phyloP scores from a whole-genome alignment of 2,888 invertebrate species.

The Lasioglossum calceatum region DNA sequence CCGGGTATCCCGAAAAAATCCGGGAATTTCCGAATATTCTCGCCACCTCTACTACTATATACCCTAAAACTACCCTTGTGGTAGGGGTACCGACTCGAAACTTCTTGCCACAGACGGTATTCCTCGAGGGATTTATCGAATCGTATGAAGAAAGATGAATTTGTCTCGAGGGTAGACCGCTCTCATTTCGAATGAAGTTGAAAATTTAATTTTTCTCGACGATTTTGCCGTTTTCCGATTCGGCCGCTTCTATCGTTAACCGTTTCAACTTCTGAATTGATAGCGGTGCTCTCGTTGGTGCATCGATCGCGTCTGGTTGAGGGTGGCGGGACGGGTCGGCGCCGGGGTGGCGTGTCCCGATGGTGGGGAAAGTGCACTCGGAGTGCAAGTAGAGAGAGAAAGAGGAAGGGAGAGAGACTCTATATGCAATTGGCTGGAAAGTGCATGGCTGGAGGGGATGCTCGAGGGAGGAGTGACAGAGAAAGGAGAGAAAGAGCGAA shows the following conservation, averaged over 20 bases:
- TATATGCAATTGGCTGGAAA: conserved; percentile 74
- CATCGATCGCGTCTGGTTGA: conserved; percentile 67
- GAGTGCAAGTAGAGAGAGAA: conserved; percentile 55
- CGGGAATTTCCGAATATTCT: no score
- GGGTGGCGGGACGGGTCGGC: conserved; percentile 58
- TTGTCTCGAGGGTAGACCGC: no score
- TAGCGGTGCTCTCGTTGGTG: conserved; percentile 50
- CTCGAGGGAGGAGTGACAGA: conserved; percentile 41
- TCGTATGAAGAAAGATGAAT: neutral
- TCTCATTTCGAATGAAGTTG: neutral
- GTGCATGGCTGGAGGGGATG: conserved; percentile 69
- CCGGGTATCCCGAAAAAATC: no score
- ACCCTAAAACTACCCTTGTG: no score
- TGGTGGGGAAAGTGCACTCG: conserved; percentile 70
- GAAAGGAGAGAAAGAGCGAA: conserved; percentile 30
- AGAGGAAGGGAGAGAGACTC: conserved; percentile 28
- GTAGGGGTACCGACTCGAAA: no score
- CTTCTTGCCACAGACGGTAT: neutral
- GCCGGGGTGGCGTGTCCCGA: conserved; percentile 59
- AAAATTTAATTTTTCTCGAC: no score
- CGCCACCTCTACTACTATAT: no score
- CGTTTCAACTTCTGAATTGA: neutral
- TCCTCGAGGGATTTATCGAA: neutral
- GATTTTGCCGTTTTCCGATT: neutral
- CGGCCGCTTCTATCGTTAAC: neutral